Base-by-base conservation (phyloP, 1,140 invertebrate genomes). In the Drosophila sechellia region DNA sequence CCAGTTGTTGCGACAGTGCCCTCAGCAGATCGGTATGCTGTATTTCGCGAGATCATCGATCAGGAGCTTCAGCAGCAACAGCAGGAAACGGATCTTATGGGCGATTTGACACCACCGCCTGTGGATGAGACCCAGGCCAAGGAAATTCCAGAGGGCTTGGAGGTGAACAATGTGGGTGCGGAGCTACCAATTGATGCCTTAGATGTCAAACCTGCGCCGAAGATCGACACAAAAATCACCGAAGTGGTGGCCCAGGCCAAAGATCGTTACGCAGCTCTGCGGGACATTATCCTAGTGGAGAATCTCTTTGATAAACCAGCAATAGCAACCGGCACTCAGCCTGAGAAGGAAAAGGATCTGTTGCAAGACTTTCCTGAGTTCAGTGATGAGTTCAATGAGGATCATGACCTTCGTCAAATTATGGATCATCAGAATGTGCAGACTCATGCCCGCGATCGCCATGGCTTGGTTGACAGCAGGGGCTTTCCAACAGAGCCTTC, bases 1-100 rank as follows among this genome's bases (percentile, higher is more conserved):
- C 42, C 59, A 1, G 53, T 55, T 11, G 71, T 43, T 15, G 27
- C 70, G 3, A 60, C 49, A 42, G 83, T 93, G 37, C 93, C 93
- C 5, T 94, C 94, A 0, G 90, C 92, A 72, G 96, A 97, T 84
- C 95, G 96, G 69, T 97, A 97, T 89, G 96, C 96, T 0, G 97
- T 96, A 0, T 97, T 97, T 81, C 93, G 97, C 66, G 97, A 97
- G 93, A 94, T 97, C 55, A 93, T 96, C 17, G 95, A 96, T 66
- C 93, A 95, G 90, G 96, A 96, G 86, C 89, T 95, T 10, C 94
- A 94, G 85, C 94, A 94, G 27, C 92, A 93, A 46, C 92, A 93
- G 61, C 93, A 94, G 61, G 92, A 92, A 54, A 91, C 93, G 72
- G 90, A 91, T 70, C 65, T 92, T 0, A 91, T 92, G 79, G 90